Conservation (phyloP, 2,113 vertebrate species). For the Platysteira castanea region DNA sequence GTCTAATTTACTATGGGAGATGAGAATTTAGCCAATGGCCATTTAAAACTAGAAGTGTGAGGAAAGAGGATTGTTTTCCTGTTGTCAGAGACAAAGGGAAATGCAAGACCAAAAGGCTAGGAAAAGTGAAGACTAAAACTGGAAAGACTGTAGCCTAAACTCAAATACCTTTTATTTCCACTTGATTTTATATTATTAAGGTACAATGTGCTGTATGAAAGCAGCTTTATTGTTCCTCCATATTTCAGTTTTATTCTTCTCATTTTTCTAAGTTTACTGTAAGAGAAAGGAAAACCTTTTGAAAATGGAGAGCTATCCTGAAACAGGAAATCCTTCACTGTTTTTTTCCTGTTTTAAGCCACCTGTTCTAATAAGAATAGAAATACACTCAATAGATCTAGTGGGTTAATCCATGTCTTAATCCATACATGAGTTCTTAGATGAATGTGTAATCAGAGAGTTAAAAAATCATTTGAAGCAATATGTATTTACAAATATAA, state of each 20-base stretch:
- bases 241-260: not conserved
- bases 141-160: not conserved
- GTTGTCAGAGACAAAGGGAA: not conserved
- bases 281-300: not conserved
- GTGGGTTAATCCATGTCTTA: not conserved
- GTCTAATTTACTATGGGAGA: slow-evolving; percentile 17
- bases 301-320: not conserved
- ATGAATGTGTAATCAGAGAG: not conserved
- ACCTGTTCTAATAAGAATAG: not conserved
- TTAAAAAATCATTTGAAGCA: not conserved
- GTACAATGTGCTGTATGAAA: not conserved
- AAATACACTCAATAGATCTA: not conserved
- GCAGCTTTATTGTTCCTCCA: not conserved
- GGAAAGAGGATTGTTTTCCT: not conserved
- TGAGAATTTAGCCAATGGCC: not conserved
- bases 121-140: not conserved
- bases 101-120: not conserved
- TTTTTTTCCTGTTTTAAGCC: not conserved
- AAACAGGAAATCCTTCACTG: not conserved
- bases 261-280: fast-evolving
- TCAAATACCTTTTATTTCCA: not conserved
- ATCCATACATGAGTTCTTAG: not conserved
- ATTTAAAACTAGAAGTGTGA: not conserved
- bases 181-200: not conserved
- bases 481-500: not conserved